Percentiles rank a stretch among this genome's conserved stretches.
Conservation (phyloP, 2,888 invertebrate species). For the Eucera pruinosa region DNA sequence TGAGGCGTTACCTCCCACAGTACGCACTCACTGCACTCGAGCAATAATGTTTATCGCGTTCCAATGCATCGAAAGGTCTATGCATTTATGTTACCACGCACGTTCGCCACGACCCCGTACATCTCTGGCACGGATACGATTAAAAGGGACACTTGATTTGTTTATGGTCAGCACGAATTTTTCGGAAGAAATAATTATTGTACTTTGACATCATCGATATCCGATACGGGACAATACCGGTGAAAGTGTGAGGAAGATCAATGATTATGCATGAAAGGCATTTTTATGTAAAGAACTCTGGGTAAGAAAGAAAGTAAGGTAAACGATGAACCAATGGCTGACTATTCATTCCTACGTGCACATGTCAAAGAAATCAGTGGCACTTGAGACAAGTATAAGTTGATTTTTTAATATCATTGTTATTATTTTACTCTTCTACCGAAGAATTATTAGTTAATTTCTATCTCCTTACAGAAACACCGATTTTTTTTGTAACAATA, state of each 20-base stretch:
- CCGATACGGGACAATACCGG: background rate
- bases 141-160: no score
- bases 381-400: constrained; percentile 13
- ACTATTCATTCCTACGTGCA: no score
- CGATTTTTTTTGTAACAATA: background rate
- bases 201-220: background rate
- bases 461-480: background rate
- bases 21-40: constrained; percentile 51
- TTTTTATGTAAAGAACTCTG: background rate
- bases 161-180: background rate
- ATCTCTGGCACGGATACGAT: background rate
- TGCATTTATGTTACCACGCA: constrained; percentile 45
- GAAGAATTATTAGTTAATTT: background rate
- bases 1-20: constrained; percentile 46
- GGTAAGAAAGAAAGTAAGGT: no score
- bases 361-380: background rate
- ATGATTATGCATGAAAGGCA: background rate
- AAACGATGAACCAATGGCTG: background rate
- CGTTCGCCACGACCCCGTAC: constrained; percentile 18
- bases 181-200: background rate
- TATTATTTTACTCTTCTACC: constrained; percentile 1
- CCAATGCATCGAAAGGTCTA: constrained; percentile 46
- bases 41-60: constrained; percentile 43
- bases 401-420: background rate
- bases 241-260: background rate